Conservation (phyloP, 2,113 vertebrate species). For the Gorsachius goisagi region DNA sequence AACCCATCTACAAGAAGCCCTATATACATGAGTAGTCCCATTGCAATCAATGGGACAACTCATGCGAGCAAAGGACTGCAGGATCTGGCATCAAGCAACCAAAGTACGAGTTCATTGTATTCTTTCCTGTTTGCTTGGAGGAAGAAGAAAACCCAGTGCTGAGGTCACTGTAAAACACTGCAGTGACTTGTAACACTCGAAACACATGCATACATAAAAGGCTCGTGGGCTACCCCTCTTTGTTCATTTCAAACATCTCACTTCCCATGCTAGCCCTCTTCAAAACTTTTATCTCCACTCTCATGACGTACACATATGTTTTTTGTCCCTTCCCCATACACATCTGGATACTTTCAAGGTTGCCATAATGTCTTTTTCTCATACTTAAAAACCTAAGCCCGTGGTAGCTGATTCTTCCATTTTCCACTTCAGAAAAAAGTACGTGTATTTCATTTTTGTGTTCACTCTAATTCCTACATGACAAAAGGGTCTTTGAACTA, state of each 20-base stretch:
- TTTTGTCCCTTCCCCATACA: background rate
- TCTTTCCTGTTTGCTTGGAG: background rate
- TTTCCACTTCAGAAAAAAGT: constrained; percentile 3
- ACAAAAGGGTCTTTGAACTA: background rate
- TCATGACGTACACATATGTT: background rate
- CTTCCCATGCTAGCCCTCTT: background rate
- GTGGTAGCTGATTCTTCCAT: background rate
- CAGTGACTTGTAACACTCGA: background rate
- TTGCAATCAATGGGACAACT: background rate
- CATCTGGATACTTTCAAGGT: background rate
- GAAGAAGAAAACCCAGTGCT: constrained; percentile 4
- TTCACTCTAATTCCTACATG: background rate
- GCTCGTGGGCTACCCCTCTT: background rate
- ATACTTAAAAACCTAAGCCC: background rate
- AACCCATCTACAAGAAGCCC: background rate
- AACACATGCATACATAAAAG: background rate
- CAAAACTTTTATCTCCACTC: background rate
- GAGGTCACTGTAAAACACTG: constrained; percentile 21
- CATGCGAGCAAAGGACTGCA: background rate
- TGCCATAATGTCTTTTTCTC: background rate
- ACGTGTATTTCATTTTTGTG: background rate
- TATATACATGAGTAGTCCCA: background rate
- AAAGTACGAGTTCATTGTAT: background rate
- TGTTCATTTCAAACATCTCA: background rate
- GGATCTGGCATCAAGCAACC: background rate